Evolutionary conservation across 2,888 invertebrate species (phyloP).

Genomic region (Allolobophora icterica): DNA sequence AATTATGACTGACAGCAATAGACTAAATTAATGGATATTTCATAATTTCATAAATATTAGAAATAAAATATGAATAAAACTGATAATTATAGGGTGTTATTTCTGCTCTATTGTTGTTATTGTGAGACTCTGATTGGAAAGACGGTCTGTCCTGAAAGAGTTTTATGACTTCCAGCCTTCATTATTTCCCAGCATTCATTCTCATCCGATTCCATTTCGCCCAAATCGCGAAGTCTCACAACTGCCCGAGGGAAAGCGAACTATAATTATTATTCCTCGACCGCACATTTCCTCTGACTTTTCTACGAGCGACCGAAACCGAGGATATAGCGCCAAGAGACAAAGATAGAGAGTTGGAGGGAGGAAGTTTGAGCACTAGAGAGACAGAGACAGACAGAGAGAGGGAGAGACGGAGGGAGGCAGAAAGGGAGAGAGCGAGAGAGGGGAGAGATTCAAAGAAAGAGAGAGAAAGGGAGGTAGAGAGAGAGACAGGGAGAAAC

Average conservation of each 20-base stretch:
- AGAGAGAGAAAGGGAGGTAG: too few relatives aligned
- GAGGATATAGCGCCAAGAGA: too few relatives aligned
- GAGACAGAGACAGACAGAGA: too few relatives aligned
- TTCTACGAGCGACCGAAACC: background rate
- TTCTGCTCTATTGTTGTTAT: background rate
- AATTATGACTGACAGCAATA: background rate
- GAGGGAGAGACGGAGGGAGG: too few relatives aligned
- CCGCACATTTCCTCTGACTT: background rate
- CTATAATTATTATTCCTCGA: background rate
- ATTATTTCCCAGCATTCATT: background rate
- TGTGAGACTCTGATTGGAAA: background rate
- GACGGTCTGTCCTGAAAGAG: background rate
- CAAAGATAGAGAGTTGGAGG: too few relatives aligned
- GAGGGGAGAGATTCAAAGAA: too few relatives aligned
- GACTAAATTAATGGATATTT: too few relatives aligned
- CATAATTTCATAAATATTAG: background rate
- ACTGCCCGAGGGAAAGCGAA: background rate
- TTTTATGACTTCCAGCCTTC: background rate
- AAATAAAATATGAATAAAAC: background rate
- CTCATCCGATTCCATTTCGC: background rate
- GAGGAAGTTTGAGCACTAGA: too few relatives aligned
- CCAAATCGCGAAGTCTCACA: background rate
- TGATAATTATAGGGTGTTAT: background rate
- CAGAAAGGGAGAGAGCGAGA: too few relatives aligned
- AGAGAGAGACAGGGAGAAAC: too few relatives aligned